phyloP scores from a whole-genome alignment of 2,113 vertebrate species.

The Athene cunicularia region DNA sequence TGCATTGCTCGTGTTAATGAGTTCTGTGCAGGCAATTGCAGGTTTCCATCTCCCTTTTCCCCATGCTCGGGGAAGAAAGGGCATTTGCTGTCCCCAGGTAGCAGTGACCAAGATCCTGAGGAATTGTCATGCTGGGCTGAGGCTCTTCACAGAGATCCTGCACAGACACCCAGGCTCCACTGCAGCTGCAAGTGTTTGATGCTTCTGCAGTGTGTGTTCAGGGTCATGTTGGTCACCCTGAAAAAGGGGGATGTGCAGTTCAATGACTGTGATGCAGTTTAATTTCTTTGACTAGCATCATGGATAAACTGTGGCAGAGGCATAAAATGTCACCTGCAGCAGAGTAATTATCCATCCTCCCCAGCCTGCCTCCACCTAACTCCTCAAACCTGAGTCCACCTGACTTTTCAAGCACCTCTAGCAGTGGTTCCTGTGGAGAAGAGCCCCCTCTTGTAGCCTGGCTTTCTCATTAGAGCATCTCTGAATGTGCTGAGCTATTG shows the following conservation, averaged over 20 bases:
- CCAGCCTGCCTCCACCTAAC: neutral
- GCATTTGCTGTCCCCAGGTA: fast-evolving
- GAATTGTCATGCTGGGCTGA: neutral
- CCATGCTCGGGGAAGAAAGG: fast-evolving
- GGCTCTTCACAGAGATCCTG: neutral
- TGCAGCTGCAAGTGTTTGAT: neutral
- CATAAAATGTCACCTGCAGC: neutral
- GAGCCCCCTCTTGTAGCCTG: neutral
- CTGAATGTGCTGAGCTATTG: neutral
- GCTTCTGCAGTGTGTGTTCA: neutral
- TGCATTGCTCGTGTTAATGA: fast-evolving
- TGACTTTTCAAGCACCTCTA: neutral
- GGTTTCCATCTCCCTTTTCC: neutral
- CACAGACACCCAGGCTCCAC: neutral
- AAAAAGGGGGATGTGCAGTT: neutral
- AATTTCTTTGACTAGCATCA: neutral
- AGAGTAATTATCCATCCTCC: neutral
- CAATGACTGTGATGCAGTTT: neutral
- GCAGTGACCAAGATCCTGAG: neutral
- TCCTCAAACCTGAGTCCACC: neutral
- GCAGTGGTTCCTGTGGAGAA: neutral
- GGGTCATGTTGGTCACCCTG: neutral
- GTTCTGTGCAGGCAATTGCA: neutral
- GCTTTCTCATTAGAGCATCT: neutral
- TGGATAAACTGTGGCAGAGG: neutral